Conservation (phyloP, 2,113 vertebrate genomes). For the Mastomys natalensis region DNA sequence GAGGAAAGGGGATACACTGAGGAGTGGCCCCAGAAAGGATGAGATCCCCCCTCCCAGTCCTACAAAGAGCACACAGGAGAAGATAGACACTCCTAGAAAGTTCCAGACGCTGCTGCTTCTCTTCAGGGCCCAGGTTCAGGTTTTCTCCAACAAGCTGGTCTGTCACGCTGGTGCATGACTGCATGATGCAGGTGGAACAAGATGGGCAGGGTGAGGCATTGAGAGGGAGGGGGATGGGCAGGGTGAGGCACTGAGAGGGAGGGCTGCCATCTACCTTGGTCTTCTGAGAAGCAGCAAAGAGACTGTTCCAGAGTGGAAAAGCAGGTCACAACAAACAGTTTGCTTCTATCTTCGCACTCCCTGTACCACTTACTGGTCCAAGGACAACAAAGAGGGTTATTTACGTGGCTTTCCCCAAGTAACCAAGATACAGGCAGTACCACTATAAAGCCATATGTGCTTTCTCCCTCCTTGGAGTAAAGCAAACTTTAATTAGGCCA, state of each 20-base stretch:
- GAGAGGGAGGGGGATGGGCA: neutral
- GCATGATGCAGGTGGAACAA: too few species aligned
- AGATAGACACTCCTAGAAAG: neutral
- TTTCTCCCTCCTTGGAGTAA: constrained; percentile 43
- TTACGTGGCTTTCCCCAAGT: neutral
- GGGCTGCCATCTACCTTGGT: neutral
- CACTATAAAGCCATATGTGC: neutral
- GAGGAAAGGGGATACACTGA: neutral
- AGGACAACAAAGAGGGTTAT: neutral
- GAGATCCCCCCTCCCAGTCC: neutral
- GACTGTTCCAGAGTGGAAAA: neutral
- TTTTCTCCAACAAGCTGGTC: neutral
- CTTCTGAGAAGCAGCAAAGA: neutral
- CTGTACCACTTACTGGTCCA: neutral
- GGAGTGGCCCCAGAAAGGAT: too few species aligned
- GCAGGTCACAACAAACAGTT: neutral
- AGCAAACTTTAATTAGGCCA: neutral
- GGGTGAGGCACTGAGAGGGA: neutral
- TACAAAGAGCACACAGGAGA: accelerated
- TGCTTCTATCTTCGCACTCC: neutral
- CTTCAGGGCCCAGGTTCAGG: neutral
- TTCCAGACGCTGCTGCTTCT: neutral
- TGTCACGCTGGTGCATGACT: neutral
- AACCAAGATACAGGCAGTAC: neutral
- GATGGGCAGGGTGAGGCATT: too few species aligned